phyloP scores from a whole-genome alignment of 2,888 invertebrate species.

The Mythimna ferrago region DNA sequence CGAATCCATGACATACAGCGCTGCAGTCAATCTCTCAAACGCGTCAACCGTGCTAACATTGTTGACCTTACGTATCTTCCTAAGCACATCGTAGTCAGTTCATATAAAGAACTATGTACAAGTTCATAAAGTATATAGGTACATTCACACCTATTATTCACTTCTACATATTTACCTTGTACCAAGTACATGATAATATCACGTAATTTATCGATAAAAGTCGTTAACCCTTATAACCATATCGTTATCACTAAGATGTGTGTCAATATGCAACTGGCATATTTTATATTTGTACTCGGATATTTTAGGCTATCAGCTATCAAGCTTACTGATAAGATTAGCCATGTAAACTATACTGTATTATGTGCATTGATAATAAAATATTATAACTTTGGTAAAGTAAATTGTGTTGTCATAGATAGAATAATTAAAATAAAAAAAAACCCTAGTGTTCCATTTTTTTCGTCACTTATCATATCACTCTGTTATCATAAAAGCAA shows the following conservation, averaged over 20 bases:
- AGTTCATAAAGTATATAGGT: neutral
- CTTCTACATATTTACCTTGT: constrained; percentile 1
- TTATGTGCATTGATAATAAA: constrained; percentile 28
- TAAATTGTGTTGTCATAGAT: neutral
- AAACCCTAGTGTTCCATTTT: neutral
- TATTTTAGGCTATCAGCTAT: constrained; percentile 41
- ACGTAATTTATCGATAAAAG: constrained; percentile 47
- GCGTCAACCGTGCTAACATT: no score
- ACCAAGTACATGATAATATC: constrained; percentile 5
- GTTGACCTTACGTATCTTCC: no score
- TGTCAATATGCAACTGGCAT: constrained; percentile 61
- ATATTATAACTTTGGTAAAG: neutral
- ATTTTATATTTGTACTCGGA: constrained; percentile 22
- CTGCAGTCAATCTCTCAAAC: no score
- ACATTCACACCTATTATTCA: constrained; percentile 1
- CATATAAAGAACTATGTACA: no score
- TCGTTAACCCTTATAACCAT: constrained; percentile 54
- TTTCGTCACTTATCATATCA: no score
- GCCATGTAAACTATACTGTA: constrained; percentile 20
- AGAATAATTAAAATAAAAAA: neutral
- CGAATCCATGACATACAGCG: no score
- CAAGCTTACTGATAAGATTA: constrained; percentile 52
- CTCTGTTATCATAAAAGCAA: no score
- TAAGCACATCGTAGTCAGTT: no score
- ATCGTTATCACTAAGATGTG: constrained; percentile 55